A percentile compares a stretch with the other conserved stretches of the same genome.
These are phyloP conservation scores for Drosophila cyrtoloma DNA, from an alignment of 2,888 invertebrate species.

Conservation along the genomic window DNA sequence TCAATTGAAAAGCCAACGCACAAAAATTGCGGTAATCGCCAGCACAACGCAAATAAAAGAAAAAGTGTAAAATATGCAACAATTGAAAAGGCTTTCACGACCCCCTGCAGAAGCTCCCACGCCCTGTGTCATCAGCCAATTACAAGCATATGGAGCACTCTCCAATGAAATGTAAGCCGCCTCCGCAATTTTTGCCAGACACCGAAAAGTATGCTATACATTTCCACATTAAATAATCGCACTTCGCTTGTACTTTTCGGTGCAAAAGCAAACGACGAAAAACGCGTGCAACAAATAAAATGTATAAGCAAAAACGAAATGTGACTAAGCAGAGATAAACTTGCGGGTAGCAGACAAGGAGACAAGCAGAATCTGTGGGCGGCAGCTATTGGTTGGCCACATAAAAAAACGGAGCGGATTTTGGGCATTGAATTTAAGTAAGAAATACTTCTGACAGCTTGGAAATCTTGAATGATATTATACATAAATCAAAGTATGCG, in stretches of 20 bases:
- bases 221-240: constrained; percentile 47
- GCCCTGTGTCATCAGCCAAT: not conserved
- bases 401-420: constrained; percentile 29
- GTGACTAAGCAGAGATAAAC: constrained; percentile 6
- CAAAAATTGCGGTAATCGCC: constrained; percentile 38
- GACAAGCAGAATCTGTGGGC: constrained; percentile 17
- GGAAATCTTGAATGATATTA: constrained; percentile 25
- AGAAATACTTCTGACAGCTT: constrained; percentile 20
- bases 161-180: constrained; percentile 51
- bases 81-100: constrained; percentile 72
- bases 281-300: constrained; percentile 45
- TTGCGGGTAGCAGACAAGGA: constrained; percentile 10
- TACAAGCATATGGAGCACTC: constrained; percentile 24
- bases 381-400: constrained; percentile 5
- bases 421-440: constrained; percentile 27
- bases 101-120: not conserved
- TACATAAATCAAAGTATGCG: constrained; percentile 33
- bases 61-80: constrained; percentile 73
- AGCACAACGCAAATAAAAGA: constrained; percentile 61
- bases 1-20: constrained; percentile 33
- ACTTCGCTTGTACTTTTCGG: constrained; percentile 20
- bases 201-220: constrained; percentile 59
- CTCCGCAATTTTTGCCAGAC: constrained; percentile 45
- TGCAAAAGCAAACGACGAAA: constrained; percentile 11
- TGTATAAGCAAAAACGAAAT: constrained; percentile 17